phyloP scores from a whole-genome alignment of 2,888 invertebrate genomes.

The Epinotia nisella region DNA sequence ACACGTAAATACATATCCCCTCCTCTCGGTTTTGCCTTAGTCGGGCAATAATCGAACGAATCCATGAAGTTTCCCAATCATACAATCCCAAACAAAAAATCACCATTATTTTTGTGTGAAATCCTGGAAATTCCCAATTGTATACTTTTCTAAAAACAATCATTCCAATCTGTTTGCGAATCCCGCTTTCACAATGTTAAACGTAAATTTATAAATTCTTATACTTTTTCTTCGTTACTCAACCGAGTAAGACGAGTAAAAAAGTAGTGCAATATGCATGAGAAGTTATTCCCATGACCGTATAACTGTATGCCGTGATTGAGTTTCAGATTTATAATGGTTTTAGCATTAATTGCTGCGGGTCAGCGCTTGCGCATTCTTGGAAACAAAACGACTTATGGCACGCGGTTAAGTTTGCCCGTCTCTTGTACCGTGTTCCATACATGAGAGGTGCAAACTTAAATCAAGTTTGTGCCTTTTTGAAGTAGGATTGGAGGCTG shows the following conservation, averaged over 20 bases:
- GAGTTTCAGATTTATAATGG: slow-evolving; percentile 43
- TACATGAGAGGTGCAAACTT: background rate
- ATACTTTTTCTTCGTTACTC: slow-evolving; percentile 43
- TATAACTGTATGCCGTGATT: slow-evolving; percentile 43
- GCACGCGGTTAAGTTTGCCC: background rate
- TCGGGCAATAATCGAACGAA: too few relatives aligned
- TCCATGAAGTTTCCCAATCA: too few relatives aligned
- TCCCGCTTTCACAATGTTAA: background rate
- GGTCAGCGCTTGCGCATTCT: slow-evolving; percentile 37
- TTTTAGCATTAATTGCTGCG: slow-evolving; percentile 40
- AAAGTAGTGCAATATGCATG: slow-evolving; percentile 38
- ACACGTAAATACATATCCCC: too few relatives aligned
- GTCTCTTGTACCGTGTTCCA: background rate
- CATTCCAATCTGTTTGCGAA: background rate
- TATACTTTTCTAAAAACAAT: background rate
- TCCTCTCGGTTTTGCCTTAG: too few relatives aligned
- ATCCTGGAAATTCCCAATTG: background rate
- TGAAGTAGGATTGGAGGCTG: background rate
- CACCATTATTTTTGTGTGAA: background rate
- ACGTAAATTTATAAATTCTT: slow-evolving; percentile 48
- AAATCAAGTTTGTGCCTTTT: background rate
- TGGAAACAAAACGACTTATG: background rate
- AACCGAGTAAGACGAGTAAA: slow-evolving; percentile 37
- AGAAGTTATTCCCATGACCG: slow-evolving; percentile 40
- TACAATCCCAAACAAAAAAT: background rate